Conservation (phyloP, 2,113 vertebrate species). For the Tautogolabrus adspersus region DNA sequence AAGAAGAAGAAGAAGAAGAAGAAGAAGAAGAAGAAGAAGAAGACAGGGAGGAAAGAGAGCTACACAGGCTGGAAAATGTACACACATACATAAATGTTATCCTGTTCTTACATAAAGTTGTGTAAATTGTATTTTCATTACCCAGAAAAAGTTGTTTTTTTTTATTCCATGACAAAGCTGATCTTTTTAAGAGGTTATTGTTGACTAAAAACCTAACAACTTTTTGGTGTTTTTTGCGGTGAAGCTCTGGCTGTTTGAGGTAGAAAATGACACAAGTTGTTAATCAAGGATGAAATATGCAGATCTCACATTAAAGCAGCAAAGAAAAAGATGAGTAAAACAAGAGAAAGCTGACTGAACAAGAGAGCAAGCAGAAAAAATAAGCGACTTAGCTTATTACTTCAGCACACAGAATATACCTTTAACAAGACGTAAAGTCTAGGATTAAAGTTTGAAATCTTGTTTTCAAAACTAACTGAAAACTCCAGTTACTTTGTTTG, state of each 20-base stretch:
- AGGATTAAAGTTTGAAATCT: conserved; percentile 57
- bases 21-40: conserved; percentile 30
- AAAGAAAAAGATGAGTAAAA: conserved; percentile 42
- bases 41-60: conserved; percentile 19
- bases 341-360: conserved; percentile 26
- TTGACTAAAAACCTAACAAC: neutral
- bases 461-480: conserved; percentile 43
- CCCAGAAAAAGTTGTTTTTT: neutral
- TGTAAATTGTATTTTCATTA: neutral
- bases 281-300: conserved; percentile 35
- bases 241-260: conserved; percentile 50
- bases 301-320: conserved; percentile 33
- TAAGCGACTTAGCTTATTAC: conserved; percentile 45
- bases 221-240: conserved; percentile 10
- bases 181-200: neutral
- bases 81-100: conserved; percentile 11
- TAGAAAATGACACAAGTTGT: conserved; percentile 31
- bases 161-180: neutral
- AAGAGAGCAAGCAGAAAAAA: conserved; percentile 56
- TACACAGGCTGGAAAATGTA: conserved; percentile 14
- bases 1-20: conserved; percentile 22
- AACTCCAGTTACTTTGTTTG: neutral
- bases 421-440: conserved; percentile 33
- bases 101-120: neutral
- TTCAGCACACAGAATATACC: conserved; percentile 44